Percentiles rank a stretch among this genome's conserved stretches.
Conservation (phyloP, 2,113 vertebrate species). For the Australoheros scitulus region DNA sequence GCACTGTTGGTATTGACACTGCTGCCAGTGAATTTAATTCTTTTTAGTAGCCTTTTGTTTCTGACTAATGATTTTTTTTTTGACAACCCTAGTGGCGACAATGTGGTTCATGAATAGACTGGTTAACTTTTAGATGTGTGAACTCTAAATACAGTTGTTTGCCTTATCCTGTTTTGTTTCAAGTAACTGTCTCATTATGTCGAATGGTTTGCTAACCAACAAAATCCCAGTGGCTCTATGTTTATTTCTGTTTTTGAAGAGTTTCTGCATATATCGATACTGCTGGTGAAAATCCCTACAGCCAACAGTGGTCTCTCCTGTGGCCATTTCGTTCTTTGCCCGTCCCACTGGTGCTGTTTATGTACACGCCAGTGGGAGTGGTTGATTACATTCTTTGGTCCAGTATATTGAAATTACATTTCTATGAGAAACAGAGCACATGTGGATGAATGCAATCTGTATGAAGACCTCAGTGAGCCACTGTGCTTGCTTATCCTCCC, state of each 20-base stretch:
- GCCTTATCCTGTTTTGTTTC: not conserved
- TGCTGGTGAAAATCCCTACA: constrained; percentile 20
- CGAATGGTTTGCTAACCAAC: not conserved
- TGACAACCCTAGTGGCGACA: not conserved
- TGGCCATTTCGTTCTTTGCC: constrained; percentile 18
- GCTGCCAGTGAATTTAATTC: not conserved
- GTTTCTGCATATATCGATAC: constrained; percentile 18
- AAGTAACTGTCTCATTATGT: not conserved
- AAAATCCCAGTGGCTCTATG: not conserved
- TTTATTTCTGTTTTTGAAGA: constrained; percentile 11
- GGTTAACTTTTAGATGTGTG: not conserved
- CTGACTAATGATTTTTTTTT: not conserved
- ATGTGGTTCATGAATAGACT: not conserved
- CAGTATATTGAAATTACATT: constrained; percentile 30
- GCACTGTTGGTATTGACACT: rapidly evolving
- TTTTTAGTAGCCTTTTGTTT: not conserved
- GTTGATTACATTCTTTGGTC: constrained; percentile 17
- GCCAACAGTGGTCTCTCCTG: constrained; percentile 17
- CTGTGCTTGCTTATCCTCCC: constrained; percentile 53
- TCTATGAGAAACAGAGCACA: constrained; percentile 27
- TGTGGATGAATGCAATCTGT: constrained; percentile 16
- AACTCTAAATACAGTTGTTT: not conserved
- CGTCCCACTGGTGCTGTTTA: not conserved
- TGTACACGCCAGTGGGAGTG: constrained; percentile 23
- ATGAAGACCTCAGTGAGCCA: not conserved